Conservation (phyloP, 2,888 invertebrate genomes). For the Pollenia amentaria region DNA sequence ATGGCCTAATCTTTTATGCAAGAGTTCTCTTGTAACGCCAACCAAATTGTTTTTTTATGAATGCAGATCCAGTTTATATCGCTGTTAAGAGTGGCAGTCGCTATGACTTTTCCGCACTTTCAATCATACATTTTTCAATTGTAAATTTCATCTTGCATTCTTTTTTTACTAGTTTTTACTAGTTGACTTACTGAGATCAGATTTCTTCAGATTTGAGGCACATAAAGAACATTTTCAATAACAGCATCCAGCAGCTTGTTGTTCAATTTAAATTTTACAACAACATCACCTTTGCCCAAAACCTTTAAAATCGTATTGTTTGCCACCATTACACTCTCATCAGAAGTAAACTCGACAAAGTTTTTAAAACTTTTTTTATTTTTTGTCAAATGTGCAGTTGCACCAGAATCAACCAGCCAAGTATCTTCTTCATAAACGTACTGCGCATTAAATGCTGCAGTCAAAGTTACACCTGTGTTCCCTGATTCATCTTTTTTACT, state of each 20-base stretch:
- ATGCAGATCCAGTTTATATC: slow-evolving; percentile 29
- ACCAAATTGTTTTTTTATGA: too few species aligned
- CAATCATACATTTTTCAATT: slow-evolving; percentile 18
- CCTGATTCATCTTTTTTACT: neutral
- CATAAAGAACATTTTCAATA: slow-evolving; percentile 47
- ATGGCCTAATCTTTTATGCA: too few species aligned
- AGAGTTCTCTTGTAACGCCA: too few species aligned
- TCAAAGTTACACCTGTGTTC: neutral
- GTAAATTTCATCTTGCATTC: slow-evolving; percentile 23
- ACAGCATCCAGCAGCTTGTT: neutral
- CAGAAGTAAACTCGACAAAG: neutral
- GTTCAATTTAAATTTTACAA: neutral
- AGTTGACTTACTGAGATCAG: slow-evolving; percentile 60
- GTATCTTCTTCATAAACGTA: neutral
- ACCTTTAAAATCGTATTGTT: too few species aligned
- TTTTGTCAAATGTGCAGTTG: slow-evolving; percentile 33
- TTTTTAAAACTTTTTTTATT: slow-evolving; percentile 30
- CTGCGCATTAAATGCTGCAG: slow-evolving; percentile 15
- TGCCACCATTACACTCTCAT: too few species aligned
- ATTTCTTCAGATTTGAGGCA: slow-evolving; percentile 45
- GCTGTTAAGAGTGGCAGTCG: neutral
- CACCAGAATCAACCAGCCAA: slow-evolving; percentile 47
- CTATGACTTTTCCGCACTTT: neutral
- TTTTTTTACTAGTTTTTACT: slow-evolving; percentile 26
- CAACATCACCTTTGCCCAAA: too few species aligned